These are phyloP conservation scores for Pangasius sanitwongsei DNA, from an alignment of 2,797 vertebrate species.

Conservation along the genomic window DNA sequence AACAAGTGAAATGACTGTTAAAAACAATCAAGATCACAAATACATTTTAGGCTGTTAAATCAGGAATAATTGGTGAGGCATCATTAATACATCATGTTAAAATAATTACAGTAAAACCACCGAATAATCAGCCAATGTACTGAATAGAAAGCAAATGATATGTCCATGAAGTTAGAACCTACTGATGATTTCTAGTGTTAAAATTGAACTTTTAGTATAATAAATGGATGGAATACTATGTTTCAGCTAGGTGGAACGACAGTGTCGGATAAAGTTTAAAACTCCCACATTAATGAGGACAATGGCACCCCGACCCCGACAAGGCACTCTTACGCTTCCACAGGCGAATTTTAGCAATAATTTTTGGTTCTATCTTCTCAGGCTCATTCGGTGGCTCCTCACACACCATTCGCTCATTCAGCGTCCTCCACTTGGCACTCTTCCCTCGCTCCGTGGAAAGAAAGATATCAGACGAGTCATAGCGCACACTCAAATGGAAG, in stretches of 20 bases:
- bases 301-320: no score
- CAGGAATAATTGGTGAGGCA: not conserved
- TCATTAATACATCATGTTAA: not conserved
- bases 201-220: not conserved
- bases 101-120: not conserved
- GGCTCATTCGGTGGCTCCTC: constrained; percentile 48
- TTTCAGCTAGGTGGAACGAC: not conserved
- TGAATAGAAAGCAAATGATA: not conserved
- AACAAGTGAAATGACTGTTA: not conserved
- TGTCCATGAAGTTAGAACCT: not conserved
- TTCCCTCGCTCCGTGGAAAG: constrained; percentile 79
- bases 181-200: not conserved
- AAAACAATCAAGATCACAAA: not conserved
- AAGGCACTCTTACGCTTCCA: constrained; percentile 51
- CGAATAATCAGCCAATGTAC: not conserved
- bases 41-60: not conserved
- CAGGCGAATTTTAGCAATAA: constrained; percentile 49
- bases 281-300: not conserved
- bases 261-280: not conserved
- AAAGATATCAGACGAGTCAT: constrained; percentile 76
- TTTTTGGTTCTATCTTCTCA: constrained; percentile 44
- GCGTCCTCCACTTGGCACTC: constrained; percentile 83
- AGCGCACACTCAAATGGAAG: constrained; percentile 78
- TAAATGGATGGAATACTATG: constrained; percentile 3
- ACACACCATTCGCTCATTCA: constrained; percentile 77